These are phyloP conservation scores for Macquaria australasica DNA, from an alignment of 2,113 vertebrate species.

Conservation along the genomic window DNA sequence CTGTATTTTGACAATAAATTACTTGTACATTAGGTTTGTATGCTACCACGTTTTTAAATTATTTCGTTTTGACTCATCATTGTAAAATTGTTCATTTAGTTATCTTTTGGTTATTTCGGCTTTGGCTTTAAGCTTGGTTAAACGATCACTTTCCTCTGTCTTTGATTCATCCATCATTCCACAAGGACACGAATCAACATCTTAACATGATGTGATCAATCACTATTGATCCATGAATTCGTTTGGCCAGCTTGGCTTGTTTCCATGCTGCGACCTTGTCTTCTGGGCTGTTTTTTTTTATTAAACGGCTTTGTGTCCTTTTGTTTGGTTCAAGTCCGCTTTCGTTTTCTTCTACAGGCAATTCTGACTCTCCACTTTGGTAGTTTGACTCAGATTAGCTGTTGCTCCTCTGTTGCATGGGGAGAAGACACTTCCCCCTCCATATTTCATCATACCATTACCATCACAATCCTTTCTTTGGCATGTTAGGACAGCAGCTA, in stretches of 20 bases:
- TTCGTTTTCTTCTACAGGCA: neutral
- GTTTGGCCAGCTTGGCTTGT: slow-evolving; percentile 61
- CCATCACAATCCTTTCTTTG: slow-evolving; percentile 25
- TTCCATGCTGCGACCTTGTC: slow-evolving; percentile 24
- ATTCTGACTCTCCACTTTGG: neutral
- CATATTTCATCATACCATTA: slow-evolving; percentile 11
- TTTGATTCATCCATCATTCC: slow-evolving; percentile 65
- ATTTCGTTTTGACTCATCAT: neutral
- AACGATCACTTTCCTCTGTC: slow-evolving; percentile 41
- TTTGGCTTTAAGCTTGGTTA: neutral
- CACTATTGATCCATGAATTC: slow-evolving; percentile 75
- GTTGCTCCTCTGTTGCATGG: neutral
- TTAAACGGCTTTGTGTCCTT: neutral
- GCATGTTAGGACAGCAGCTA: slow-evolving; percentile 18
- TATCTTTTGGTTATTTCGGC: neutral
- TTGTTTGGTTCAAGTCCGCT: neutral
- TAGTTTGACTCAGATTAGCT: neutral
- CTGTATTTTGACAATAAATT: neutral
- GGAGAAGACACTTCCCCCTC: slow-evolving; percentile 5
- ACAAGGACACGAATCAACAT: slow-evolving; percentile 68
- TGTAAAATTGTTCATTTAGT: too few relatives aligned
- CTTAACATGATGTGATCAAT: slow-evolving; percentile 76
- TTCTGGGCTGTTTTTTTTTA: neutral
- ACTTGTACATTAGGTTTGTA: neutral
- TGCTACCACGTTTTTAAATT: neutral